Conservation (phyloP, 2,113 vertebrate species). For the Petroica traversi region DNA sequence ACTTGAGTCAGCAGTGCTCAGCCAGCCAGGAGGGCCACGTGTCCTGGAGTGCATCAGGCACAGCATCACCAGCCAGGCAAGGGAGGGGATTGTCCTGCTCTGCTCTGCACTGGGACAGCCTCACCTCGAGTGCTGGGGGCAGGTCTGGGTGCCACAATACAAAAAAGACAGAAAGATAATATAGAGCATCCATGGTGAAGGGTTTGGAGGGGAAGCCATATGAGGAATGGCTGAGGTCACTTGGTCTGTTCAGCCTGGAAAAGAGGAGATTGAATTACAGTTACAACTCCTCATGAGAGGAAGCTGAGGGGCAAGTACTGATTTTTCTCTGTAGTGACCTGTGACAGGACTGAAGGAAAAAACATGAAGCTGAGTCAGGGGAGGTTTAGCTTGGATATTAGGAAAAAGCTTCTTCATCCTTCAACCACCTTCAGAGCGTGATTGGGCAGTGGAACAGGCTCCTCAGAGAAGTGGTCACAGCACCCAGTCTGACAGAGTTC, state of each 20-base stretch:
- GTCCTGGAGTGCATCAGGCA: background rate
- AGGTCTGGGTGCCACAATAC: background rate
- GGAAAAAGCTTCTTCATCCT: background rate
- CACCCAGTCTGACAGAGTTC: background rate
- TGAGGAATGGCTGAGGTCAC: background rate
- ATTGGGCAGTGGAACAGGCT: background rate
- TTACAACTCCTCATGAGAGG: rapidly evolving
- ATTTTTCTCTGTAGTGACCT: background rate
- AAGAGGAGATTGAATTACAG: background rate
- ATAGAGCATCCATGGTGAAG: background rate
- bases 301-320: background rate
- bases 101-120: background rate
- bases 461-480: background rate
- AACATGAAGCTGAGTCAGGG: background rate
- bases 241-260: background rate
- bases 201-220: rapidly evolving
- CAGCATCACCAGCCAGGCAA: rapidly evolving
- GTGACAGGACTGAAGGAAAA: rapidly evolving
- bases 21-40: background rate
- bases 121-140: background rate
- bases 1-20: background rate
- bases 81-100: background rate
- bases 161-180: background rate
- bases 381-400: background rate
- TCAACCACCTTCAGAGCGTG: background rate